These are phyloP conservation scores for Lepidocyrtoides sp. DNA, from an alignment of 2,888 invertebrate species.

Conservation along the genomic window DNA sequence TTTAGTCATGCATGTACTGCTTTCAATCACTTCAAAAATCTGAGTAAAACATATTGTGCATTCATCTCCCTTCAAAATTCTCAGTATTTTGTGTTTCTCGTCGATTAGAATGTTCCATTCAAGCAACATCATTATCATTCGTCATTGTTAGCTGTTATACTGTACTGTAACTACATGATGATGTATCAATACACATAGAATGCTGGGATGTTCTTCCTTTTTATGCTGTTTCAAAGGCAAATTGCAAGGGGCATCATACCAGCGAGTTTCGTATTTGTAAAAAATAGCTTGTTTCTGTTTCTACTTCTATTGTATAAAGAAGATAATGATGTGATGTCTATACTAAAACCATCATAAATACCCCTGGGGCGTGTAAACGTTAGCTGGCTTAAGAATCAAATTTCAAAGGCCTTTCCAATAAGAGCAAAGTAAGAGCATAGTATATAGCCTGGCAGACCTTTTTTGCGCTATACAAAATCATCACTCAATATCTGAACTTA, in stretches of 20 bases:
- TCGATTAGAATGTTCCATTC: conserved; percentile 39
- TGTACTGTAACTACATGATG: background rate
- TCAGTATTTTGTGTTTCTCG: too few relatives aligned
- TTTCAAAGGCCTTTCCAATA: conserved; percentile 55
- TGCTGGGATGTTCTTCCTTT: background rate
- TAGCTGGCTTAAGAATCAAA: conserved; percentile 63
- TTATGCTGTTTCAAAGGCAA: conserved; percentile 54
- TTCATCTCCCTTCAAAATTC: conserved; percentile 64
- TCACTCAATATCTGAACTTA: conserved; percentile 48
- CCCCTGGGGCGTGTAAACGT: conserved; percentile 68
- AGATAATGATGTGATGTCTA: conserved; percentile 55
- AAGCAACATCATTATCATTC: conserved; percentile 10
- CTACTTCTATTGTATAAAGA: conserved; percentile 14
- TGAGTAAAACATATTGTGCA: conserved; percentile 69
- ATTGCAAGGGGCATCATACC: conserved; percentile 35
- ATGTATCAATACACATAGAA: too few relatives aligned
- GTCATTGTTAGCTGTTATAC: background rate
- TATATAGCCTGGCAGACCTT: background rate
- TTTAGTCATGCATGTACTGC: conserved; percentile 38
- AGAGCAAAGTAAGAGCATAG: too few relatives aligned
- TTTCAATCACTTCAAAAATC: conserved; percentile 57
- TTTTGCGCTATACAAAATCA: background rate
- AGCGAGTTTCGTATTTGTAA: conserved; percentile 23
- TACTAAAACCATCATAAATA: conserved; percentile 68
- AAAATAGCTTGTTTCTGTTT: conserved; percentile 47